These are phyloP conservation scores for Polydrusus tereticollis DNA, from an alignment of 2,888 invertebrate genomes.

Conservation along the genomic window DNA sequence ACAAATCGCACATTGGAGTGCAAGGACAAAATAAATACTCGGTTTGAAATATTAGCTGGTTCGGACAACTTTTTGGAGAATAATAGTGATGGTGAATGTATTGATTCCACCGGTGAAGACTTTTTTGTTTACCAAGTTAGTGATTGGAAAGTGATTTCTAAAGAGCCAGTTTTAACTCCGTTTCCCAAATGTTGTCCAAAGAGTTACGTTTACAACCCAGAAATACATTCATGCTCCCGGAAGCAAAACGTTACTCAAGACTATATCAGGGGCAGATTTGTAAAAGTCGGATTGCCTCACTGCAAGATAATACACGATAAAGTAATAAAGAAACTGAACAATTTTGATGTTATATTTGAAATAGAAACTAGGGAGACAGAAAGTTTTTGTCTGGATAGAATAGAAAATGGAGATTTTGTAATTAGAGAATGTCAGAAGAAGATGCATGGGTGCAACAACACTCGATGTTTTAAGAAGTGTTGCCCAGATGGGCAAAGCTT, in stretches of 20 bases:
- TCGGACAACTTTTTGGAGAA: slow-evolving; percentile 37
- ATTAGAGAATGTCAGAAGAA: slow-evolving; percentile 56
- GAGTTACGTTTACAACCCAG: slow-evolving; percentile 53
- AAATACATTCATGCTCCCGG: slow-evolving; percentile 52
- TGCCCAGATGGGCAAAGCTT: slow-evolving; percentile 71
- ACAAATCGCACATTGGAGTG: slow-evolving; percentile 14
- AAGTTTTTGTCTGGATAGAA: slow-evolving; percentile 53
- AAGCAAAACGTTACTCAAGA: slow-evolving; percentile 31
- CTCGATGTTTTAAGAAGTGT: slow-evolving; percentile 69
- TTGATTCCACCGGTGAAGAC: slow-evolving; percentile 29
- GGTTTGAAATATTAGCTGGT: slow-evolving; percentile 31
- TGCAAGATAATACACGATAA: slow-evolving; percentile 57
- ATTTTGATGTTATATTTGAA: slow-evolving; percentile 10
- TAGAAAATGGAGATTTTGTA: slow-evolving; percentile 47
- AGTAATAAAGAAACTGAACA: neutral
- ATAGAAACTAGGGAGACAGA: slow-evolving; percentile 8
- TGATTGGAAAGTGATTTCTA: slow-evolving; percentile 16
- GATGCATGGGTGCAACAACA: slow-evolving; percentile 53
- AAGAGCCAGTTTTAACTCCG: neutral
- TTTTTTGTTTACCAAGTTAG: slow-evolving; percentile 39
- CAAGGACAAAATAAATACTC: slow-evolving; percentile 5
- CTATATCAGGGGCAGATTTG: slow-evolving; percentile 50
- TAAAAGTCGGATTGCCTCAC: slow-evolving; percentile 56
- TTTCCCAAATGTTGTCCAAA: slow-evolving; percentile 61
- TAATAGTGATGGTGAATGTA: slow-evolving; percentile 41